Evolutionary conservation across 2,113 vertebrate genomes (phyloP), one percentile per base, ranked within the genome.

Genomic region (Vulpes lagopus): DNA sequence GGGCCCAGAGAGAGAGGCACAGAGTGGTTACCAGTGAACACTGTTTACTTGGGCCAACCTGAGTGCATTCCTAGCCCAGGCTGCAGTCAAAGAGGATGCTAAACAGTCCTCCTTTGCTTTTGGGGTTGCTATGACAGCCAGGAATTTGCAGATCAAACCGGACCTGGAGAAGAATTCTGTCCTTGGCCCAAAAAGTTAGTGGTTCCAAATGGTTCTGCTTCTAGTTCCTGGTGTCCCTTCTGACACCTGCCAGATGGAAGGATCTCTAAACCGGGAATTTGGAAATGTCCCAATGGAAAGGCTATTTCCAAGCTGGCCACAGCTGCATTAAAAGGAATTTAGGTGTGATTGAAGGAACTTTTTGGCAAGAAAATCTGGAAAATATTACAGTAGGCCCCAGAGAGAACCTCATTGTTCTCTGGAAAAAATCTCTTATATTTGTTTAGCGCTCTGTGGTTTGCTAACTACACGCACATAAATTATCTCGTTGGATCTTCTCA

Each of bases 81-180:
- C 71, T 25, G 49, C 91, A 60, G 94, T 96, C 96, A 91, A 27
- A 83, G 14, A 86, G 7, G 43, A 96, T 78, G 91, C 38, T 85
- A 25, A 92, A 73, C 97, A 97, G 91, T 35, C 81, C 32, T 79
- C 82, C 89, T 97, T 98, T 98, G 97, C 97, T 97, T 96, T 95
- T 11, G 73, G 49, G 57, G 97, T 98, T 98, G 94, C 97, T 95
- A 98, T 98, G 97, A 91, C 95, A 95, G 89, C 96, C 93, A 91
- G 94, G 96, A 98, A 98, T 98, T 94, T 94, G 83, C 64, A 98
- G 96, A 94, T 94, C 95, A 92, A 97, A 97, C 93, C 20, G 9
- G 94, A 96, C 96, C 91, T 96, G n/a, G 43, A 57, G 73, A 97
- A 92, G 78, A 98, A 98, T 79, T 96, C 43, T 64, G 89, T 91